Conservation (phyloP, 1,140 invertebrate genomes). For the Eubasilissa regina region DNA sequence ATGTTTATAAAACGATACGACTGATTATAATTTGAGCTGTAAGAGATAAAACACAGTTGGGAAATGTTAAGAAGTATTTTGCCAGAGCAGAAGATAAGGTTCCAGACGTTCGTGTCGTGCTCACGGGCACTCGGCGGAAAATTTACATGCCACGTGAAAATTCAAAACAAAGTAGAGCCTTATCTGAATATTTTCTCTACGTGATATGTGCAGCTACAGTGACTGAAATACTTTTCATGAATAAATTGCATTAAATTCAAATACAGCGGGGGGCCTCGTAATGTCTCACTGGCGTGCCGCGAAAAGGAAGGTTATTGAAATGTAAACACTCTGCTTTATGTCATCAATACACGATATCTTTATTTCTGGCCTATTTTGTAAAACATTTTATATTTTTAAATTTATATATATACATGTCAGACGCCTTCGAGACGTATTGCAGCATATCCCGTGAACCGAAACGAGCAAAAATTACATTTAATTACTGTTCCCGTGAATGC, state of each 20-base stretch:
- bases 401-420: too few species aligned
- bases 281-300: slow-evolving; percentile 1
- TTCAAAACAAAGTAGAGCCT: slow-evolving; percentile 45
- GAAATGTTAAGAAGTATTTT: slow-evolving; percentile 26
- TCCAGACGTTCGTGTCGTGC: slow-evolving; percentile 39
- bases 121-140: slow-evolving; percentile 37
- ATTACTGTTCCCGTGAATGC: too few species aligned
- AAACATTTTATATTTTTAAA: neutral
- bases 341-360: slow-evolving; percentile 1
- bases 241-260: slow-evolving; percentile 36
- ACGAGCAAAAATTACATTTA: too few species aligned
- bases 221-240: slow-evolving; percentile 41
- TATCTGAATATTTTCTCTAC: slow-evolving; percentile 41
- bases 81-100: slow-evolving; percentile 27
- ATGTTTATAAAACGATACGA: too few species aligned
- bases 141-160: slow-evolving; percentile 46
- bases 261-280: neutral
- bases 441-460: too few species aligned
- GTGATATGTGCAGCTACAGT: slow-evolving; percentile 41
- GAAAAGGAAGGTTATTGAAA: slow-evolving; percentile 17
- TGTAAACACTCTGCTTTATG: neutral
- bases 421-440: too few species aligned
- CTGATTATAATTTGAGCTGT: too few species aligned
- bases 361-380: neutral
- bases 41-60: neutral